These are phyloP conservation scores for Chelonus insularis DNA, from an alignment of 1,140 invertebrate genomes.

Conservation along the genomic window DNA sequence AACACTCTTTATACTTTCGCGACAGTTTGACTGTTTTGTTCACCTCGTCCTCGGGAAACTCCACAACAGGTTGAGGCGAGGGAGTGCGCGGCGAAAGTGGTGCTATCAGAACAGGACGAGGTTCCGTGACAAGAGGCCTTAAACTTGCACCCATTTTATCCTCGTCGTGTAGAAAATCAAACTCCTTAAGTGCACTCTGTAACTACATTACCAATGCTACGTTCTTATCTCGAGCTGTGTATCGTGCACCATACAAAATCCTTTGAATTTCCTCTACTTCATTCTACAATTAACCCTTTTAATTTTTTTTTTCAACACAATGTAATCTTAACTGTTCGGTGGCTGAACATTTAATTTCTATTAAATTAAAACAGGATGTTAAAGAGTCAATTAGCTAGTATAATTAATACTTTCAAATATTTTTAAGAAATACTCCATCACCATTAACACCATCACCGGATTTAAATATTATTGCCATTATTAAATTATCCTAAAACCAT, in stretches of 20 bases:
- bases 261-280: too few species aligned
- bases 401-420: background rate
- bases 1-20: background rate
- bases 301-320: too few species aligned
- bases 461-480: slow-evolving; percentile 3
- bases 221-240: slow-evolving; percentile 39
- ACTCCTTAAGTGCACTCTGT: slow-evolving; percentile 80
- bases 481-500: slow-evolving; percentile 11
- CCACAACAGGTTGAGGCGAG: slow-evolving; percentile 75
- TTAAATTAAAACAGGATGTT: too few species aligned
- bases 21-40: slow-evolving; percentile 28
- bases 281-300: too few species aligned
- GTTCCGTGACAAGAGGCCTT: slow-evolving; percentile 58
- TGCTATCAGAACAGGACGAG: slow-evolving; percentile 58
- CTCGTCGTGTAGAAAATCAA: slow-evolving; percentile 85
- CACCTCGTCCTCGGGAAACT: slow-evolving; percentile 80
- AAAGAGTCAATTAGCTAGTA: too few species aligned
- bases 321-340: too few species aligned
- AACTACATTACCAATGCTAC: slow-evolving; percentile 65
- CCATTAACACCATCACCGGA: slow-evolving; percentile 23
- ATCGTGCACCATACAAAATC: too few species aligned
- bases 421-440: too few species aligned
- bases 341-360: too few species aligned
- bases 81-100: slow-evolving; percentile 69
- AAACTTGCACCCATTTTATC: slow-evolving; percentile 64